phyloP scores from a whole-genome alignment of 2,888 invertebrate genomes.

The Timema cristinae region DNA sequence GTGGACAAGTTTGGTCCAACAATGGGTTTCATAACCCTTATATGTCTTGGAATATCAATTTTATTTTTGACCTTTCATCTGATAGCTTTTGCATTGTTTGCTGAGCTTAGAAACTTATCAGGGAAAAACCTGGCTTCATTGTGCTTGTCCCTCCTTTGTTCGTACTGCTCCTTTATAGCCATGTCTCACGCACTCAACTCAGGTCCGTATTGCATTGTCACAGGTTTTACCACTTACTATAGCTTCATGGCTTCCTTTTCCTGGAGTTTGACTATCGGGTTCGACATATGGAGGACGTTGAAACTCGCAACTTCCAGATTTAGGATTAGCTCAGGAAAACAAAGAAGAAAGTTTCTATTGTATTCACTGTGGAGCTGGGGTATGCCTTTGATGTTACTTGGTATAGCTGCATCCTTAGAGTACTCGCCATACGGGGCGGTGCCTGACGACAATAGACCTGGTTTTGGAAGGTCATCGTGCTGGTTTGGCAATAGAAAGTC shows the following conservation, averaged over 20 bases:
- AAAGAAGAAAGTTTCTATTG: slow-evolving; percentile 41
- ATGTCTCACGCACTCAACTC: slow-evolving; percentile 26
- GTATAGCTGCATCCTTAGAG: slow-evolving; percentile 42
- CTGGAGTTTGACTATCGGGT: slow-evolving; percentile 53
- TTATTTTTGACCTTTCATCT: slow-evolving; percentile 47
- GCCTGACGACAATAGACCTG: neutral
- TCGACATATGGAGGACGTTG: slow-evolving; percentile 48
- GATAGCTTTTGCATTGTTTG: slow-evolving; percentile 45
- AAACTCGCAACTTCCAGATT: slow-evolving; percentile 46
- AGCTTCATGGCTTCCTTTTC: slow-evolving; percentile 50
- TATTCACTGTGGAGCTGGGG: slow-evolving; percentile 47
- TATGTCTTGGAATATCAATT: slow-evolving; percentile 47
- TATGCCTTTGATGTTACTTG: slow-evolving; percentile 42
- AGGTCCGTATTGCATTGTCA: slow-evolving; percentile 40
- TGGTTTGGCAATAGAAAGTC: slow-evolving; percentile 45
- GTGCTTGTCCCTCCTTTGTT: slow-evolving; percentile 46
- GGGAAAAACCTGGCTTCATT: slow-evolving; percentile 52
- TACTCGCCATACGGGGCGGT: slow-evolving; percentile 31
- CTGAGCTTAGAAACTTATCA: slow-evolving; percentile 48
- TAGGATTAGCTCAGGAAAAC: slow-evolving; percentile 42
- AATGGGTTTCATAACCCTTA: slow-evolving; percentile 44
- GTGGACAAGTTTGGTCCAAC: slow-evolving; percentile 22
- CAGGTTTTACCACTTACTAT: slow-evolving; percentile 48
- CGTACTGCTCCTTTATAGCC: slow-evolving; percentile 46
- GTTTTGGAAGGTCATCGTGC: slow-evolving; percentile 46